These are phyloP conservation scores for Malacoraja senta DNA, from an alignment of 2,797 vertebrate genomes.

Conservation along the genomic window DNA sequence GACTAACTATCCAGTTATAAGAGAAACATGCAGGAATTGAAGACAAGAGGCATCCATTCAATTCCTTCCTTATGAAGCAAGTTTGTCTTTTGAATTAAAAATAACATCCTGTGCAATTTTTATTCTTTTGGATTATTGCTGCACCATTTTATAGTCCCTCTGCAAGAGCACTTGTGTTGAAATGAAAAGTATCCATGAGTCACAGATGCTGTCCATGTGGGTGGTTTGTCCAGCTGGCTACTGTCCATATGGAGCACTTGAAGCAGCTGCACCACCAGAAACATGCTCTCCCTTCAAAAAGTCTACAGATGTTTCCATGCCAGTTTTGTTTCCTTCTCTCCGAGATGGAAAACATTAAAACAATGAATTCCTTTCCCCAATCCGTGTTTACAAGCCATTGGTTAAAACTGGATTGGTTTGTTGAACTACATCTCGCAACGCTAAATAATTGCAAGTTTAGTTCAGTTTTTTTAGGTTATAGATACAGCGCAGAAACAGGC, in stretches of 20 bases:
- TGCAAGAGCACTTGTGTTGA: neutral
- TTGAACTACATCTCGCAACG: neutral
- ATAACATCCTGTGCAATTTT: neutral
- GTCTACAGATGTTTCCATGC: neutral
- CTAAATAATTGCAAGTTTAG: too few species aligned
- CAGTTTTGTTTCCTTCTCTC: neutral
- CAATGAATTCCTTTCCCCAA: neutral
- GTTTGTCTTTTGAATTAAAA: neutral
- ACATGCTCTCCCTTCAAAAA: neutral
- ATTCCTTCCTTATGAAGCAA: neutral
- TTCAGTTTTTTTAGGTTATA: too few species aligned
- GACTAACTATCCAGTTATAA: neutral
- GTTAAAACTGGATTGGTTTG: neutral
- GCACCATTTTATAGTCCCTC: neutral
- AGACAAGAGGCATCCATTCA: neutral
- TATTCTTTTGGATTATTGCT: neutral
- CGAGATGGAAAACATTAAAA: neutral
- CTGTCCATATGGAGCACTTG: neutral
- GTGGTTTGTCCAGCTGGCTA: neutral
- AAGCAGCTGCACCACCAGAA: slow-evolving; percentile 8
- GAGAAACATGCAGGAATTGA: neutral
- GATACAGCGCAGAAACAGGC: too few species aligned
- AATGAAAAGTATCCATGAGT: neutral
- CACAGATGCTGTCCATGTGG: neutral
- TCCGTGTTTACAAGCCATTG: too few species aligned